These are phyloP conservation scores for Ranitomeya variabilis DNA, from an alignment of 2,113 vertebrate species.

Conservation along the genomic window DNA sequence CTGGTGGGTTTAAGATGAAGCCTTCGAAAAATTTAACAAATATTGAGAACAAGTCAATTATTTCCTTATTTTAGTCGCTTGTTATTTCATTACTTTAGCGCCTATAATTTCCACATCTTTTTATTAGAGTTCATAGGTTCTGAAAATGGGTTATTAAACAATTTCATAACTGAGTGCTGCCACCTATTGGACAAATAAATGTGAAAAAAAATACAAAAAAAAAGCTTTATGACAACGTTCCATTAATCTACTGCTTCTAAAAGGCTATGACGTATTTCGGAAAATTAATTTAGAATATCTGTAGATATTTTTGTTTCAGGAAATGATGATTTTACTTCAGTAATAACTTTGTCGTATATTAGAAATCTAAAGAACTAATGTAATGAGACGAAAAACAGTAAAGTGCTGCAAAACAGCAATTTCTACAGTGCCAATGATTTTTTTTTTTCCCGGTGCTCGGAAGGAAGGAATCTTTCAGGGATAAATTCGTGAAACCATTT, in stretches of 20 bases:
- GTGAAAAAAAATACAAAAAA: neutral
- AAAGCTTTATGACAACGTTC: neutral
- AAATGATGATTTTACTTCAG: conserved; percentile 1
- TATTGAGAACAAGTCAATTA: no score
- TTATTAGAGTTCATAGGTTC: no score
- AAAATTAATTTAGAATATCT: no score
- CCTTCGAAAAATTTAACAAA: no score
- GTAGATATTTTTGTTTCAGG: neutral
- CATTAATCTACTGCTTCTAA: no score
- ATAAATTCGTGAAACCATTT: conserved; percentile 33
- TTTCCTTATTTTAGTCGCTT: no score
- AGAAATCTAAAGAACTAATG: conserved; percentile 30
- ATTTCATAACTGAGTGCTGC: neutral
- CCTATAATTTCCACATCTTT: no score
- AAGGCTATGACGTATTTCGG: neutral
- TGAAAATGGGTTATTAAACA: no score
- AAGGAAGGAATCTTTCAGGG: conserved; percentile 25
- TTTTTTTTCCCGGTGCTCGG: neutral
- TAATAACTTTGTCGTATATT: neutral
- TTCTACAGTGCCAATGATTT: neutral
- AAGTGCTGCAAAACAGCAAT: conserved; percentile 25
- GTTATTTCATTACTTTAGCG: no score
- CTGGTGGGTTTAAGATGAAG: no score
- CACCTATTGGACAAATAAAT: neutral
- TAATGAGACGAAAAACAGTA: conserved; percentile 11